A percentile compares a stretch with the other conserved stretches of the same genome.
Evolutionary conservation across 2,113 vertebrate genomes (phyloP).

Genomic region (Syrmaticus mikado): DNA sequence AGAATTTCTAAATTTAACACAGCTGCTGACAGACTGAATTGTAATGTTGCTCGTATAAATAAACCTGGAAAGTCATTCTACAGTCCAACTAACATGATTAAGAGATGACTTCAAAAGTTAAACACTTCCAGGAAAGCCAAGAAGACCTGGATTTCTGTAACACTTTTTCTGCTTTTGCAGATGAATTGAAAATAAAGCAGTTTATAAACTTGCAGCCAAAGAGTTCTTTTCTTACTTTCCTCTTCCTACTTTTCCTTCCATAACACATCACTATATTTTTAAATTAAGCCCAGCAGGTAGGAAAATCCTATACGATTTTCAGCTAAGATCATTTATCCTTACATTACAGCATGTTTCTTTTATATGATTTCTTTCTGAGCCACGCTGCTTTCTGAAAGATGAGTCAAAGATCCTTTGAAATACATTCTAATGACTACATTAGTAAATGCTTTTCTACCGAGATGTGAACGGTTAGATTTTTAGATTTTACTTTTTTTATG

Average conservation of each 20-base stretch:
- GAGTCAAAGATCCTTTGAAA: slow-evolving; percentile 30
- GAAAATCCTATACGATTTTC: slow-evolving; percentile 22
- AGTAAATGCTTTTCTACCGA: slow-evolving; percentile 20
- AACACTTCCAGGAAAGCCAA: neutral
- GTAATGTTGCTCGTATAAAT: neutral
- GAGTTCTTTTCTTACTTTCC: neutral
- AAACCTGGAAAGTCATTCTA: neutral
- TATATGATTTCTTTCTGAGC: slow-evolving; percentile 10
- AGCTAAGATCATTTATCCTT: slow-evolving; percentile 30
- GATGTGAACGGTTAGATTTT: neutral
- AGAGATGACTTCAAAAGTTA: neutral
- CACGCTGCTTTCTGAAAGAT: slow-evolving; percentile 37
- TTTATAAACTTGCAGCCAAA: neutral
- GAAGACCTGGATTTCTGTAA: neutral
- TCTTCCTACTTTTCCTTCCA: neutral
- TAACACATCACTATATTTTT: neutral
- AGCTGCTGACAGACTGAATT: neutral
- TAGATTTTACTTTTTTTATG: slow-evolving; percentile 17
- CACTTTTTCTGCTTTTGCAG: neutral
- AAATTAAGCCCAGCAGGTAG: slow-evolving; percentile 54
- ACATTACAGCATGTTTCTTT: slow-evolving; percentile 4
- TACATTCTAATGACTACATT: slow-evolving; percentile 25
- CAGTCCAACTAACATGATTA: neutral
- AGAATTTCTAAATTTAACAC: neutral
- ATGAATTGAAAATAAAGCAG: neutral